Conservation (phyloP, 92 coral and sea anemone species). For the Porites evermanni region DNA sequence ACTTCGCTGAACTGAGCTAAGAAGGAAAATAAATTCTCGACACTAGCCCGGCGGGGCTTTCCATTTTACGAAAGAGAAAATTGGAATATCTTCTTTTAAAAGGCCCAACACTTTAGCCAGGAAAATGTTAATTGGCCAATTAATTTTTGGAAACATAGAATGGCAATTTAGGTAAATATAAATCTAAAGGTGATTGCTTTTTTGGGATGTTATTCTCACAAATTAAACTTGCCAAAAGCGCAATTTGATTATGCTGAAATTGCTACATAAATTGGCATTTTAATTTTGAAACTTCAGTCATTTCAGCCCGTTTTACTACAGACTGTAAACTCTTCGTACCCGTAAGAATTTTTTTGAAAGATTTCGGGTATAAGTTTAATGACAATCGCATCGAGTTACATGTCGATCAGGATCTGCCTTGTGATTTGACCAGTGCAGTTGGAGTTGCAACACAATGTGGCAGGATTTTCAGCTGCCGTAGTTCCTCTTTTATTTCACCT, state of each 20-base stretch:
- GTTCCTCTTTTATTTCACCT: not conserved
- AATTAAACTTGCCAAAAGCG: conserved; percentile 30
- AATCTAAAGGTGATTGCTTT: conserved; percentile 19
- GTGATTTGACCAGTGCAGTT: too few species aligned
- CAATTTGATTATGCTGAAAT: conserved; percentile 35
- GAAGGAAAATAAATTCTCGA: too few species aligned
- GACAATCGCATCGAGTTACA: too few species aligned
- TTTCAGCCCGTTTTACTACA: conserved; percentile 11
- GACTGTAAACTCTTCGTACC: not conserved
- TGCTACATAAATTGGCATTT: conserved; percentile 25
- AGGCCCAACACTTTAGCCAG: not conserved
- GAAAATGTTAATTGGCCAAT: conserved; percentile 28
- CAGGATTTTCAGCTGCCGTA: conserved; percentile 14
- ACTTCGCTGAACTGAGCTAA: too few species aligned
- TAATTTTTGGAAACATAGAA: conserved; percentile 38
- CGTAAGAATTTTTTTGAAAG: not conserved
- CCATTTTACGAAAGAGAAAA: not conserved
- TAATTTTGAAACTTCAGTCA: conserved; percentile 8
- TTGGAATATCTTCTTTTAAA: not conserved
- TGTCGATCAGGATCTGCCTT: too few species aligned
- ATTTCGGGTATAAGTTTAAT: too few species aligned
- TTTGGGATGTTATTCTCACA: conserved; percentile 17
- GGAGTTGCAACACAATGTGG: not conserved
- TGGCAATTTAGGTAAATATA: conserved; percentile 15
- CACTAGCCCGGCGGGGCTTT: not conserved